Base-by-base conservation (phyloP, 1,140 invertebrate species). In the Artemia franciscana region DNA sequence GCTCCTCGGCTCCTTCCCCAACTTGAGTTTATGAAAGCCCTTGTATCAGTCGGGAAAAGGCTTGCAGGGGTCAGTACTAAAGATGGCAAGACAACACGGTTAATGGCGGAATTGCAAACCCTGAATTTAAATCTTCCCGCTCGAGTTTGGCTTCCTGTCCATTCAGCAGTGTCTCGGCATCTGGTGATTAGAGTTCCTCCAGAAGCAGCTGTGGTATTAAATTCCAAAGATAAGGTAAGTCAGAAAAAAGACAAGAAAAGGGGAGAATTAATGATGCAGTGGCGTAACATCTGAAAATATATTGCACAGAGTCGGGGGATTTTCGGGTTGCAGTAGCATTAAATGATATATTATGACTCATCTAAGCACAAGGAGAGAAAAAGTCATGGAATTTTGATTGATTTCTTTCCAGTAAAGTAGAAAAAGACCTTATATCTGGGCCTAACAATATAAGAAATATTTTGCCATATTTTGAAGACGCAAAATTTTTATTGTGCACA, bases 121-220 rank as follows among this genome's bases (percentile, higher is more conserved):
- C 76, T 99, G 51, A 98, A 98, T 76, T 78, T 96, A 62, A 98
- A 98, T 78, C 77, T 99, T 64, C 95, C 95, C 3, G 93, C 94
- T 1, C 77, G 92, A 63, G 94, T 99, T 60, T 98, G 94, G 93
- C 75, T 98, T 64, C 95, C 95, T 15, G 78, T 97, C 30, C 79
- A 84, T 68, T 78, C 78, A 66, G 70, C 68, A n/a, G 74, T 75
- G 62, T 72, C 78, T 62, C 79, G 80, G 39, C 86, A 89, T 77
- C 85, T 94, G 70, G 84, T 95, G 66, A 84, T 95, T 28, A 77
- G 90, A 68, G 88, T 95, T 71, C 91, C 93, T 26, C 91, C 92
- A 63, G 88, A 91, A 67, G 85, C 88, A 65, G 90, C 93, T 58
- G 92, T 92, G 60, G 92, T 98, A 57, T 82, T 99, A 60, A 98